Conservation (phyloP, 2,888 invertebrate genomes). For the Hoplodrina blanda region DNA sequence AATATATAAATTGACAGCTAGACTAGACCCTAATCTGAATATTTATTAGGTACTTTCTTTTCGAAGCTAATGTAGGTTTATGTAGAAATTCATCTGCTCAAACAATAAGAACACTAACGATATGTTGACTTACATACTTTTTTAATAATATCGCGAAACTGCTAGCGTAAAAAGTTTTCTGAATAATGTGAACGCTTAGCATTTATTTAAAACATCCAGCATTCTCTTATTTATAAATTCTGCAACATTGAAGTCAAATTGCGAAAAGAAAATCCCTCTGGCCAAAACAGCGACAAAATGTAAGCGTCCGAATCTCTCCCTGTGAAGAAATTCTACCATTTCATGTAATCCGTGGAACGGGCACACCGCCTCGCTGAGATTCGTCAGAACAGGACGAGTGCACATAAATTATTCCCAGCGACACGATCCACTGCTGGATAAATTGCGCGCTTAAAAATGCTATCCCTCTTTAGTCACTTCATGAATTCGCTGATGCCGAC, state of each 20-base stretch:
- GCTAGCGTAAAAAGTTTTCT: neutral
- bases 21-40: conserved; percentile 15
- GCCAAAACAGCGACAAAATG: conserved; percentile 27
- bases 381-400: conserved; percentile 69
- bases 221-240: conserved; percentile 9
- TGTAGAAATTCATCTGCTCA: conserved; percentile 3
- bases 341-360: conserved; percentile 53
- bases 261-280: conserved; percentile 7
- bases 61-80: neutral
- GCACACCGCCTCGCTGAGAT: conserved; percentile 64
- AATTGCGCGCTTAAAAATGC: conserved; percentile 79
- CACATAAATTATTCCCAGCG: conserved; percentile 75
- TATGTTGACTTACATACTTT: neutral
- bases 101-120: conserved; percentile 12
- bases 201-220: conserved; percentile 19
- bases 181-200: conserved; percentile 17
- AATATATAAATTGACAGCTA: conserved; percentile 36
- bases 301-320: conserved; percentile 32
- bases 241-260: conserved; percentile 18
- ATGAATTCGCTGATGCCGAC: conserved; percentile 76
- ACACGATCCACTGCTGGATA: conserved; percentile 71
- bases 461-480: conserved; percentile 79
- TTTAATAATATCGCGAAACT: neutral
- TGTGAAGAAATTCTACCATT: conserved; percentile 50
- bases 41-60: conserved; percentile 22